phyloP scores from a whole-genome alignment of 2,888 invertebrate species.

The Seira ritae region DNA sequence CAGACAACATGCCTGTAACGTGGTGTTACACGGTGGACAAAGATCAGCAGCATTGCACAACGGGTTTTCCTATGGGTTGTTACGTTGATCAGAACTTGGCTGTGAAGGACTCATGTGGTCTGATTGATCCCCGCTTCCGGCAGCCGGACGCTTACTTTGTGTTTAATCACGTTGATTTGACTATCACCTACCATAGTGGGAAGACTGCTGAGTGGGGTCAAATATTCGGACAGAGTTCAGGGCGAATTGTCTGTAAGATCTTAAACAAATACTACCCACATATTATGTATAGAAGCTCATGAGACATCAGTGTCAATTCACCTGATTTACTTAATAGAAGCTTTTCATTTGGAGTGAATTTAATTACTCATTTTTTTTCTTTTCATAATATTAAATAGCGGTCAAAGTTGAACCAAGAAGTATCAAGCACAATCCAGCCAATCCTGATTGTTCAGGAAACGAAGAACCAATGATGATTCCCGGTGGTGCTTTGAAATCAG shows the following conservation, averaged over 20 bases:
- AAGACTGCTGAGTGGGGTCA: constrained; percentile 90
- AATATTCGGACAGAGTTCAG: constrained; percentile 86
- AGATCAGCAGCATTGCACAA: constrained; percentile 88
- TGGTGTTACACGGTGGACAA: constrained; percentile 86
- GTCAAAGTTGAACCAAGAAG: constrained; percentile 78
- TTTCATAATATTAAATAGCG: constrained; percentile 75
- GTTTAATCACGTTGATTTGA: constrained; percentile 97
- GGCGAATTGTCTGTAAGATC: constrained; percentile 83
- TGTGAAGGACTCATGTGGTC: constrained; percentile 74
- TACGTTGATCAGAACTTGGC: constrained; percentile 81
- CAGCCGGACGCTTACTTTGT: constrained; percentile 87
- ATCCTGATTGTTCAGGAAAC: constrained; percentile 75
- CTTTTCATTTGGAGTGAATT: too few species aligned
- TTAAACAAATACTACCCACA: too few species aligned
- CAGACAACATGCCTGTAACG: constrained; percentile 99
- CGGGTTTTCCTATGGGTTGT: constrained; percentile 96
- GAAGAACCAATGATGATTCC: constrained; percentile 84
- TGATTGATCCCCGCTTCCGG: constrained; percentile 57
- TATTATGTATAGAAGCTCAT: too few species aligned
- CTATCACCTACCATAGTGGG: constrained; percentile 95
- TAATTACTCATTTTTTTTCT: constrained; percentile 18
- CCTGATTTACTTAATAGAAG: too few species aligned
- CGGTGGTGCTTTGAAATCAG: constrained; percentile 77
- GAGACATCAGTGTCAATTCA: too few species aligned
- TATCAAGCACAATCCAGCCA: constrained; percentile 77